These are phyloP conservation scores for Thamnophis sirtalis DNA, from an alignment of 2,113 vertebrate genomes.

Conservation along the genomic window DNA sequence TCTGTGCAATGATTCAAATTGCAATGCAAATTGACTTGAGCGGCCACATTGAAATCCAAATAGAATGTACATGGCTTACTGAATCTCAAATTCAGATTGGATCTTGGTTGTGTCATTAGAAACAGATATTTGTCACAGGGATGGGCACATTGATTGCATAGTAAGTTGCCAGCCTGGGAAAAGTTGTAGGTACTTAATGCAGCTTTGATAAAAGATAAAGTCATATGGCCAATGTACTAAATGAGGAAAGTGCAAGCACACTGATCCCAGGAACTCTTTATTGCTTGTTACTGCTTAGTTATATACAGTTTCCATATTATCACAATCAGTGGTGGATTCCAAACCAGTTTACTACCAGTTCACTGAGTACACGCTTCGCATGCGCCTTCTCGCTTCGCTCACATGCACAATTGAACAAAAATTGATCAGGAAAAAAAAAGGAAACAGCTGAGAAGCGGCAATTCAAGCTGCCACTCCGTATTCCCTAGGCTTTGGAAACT, in stretches of 20 bases:
- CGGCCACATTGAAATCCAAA: neutral
- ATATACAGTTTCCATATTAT: neutral
- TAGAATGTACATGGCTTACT: neutral
- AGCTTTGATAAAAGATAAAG: neutral
- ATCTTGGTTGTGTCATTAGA: neutral
- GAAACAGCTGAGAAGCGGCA: no score
- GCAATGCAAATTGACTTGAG: neutral
- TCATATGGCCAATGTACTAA: neutral
- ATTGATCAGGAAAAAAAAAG: no score
- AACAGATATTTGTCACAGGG: neutral
- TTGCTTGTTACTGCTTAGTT: neutral
- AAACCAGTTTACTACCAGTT: no score
- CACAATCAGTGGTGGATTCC: no score
- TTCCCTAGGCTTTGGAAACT: no score
- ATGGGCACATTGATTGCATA: neutral
- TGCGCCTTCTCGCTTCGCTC: no score
- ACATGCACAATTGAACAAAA: no score
- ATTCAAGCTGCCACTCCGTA: no score
- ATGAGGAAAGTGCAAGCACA: neutral
- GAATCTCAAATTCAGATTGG: neutral
- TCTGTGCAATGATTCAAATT: neutral
- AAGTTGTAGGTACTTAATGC: neutral
- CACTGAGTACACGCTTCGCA: no score
- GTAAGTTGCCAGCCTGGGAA: neutral
- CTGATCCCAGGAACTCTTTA: neutral